A percentile compares a stretch with the other conserved stretches of the same genome.
phyloP scores from a whole-genome alignment of 2,797 vertebrate genomes.

The Netta rufina region DNA sequence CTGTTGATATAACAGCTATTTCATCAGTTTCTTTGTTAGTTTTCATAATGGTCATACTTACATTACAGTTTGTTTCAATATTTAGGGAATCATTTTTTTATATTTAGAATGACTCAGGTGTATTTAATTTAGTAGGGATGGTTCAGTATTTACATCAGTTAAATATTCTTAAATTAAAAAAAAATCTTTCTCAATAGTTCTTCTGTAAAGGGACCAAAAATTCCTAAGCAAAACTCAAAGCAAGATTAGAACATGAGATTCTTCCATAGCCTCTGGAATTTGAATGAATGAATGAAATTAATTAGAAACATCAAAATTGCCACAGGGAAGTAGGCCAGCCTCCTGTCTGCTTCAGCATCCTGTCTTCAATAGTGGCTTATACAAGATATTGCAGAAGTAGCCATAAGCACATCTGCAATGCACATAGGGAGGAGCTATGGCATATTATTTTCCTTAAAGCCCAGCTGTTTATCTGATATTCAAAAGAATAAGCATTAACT shows the following conservation, averaged over 20 bases:
- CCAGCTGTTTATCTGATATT: conserved; percentile 15
- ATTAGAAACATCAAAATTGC: conserved; percentile 53
- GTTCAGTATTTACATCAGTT: conserved; percentile 16
- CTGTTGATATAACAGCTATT: background rate
- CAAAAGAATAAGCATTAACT: background rate
- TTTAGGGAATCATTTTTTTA: background rate
- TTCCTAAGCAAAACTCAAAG: conserved; percentile 29
- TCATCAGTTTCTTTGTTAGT: background rate
- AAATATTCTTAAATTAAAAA: conserved; percentile 5
- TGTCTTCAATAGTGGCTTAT: background rate
- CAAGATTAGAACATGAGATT: background rate
- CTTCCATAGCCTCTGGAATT: conserved; percentile 21
- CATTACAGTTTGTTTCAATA: background rate
- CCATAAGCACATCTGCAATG: background rate
- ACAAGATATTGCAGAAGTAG: background rate
- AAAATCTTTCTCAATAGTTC: background rate
- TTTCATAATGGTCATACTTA: background rate
- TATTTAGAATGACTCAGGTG: conserved; percentile 32
- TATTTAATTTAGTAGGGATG: conserved; percentile 17
- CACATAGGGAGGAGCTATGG: background rate
- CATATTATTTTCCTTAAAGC: background rate
- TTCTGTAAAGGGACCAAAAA: conserved; percentile 15
- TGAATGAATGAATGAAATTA: conserved; percentile 52
- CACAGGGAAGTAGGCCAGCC: conserved; percentile 6
- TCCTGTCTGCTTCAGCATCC: conserved; percentile 51